A percentile compares a stretch with the other conserved stretches of the same genome.
These are phyloP conservation scores for Etheostoma perlongum DNA, from an alignment of 2,797 vertebrate species.

Conservation along the genomic window DNA sequence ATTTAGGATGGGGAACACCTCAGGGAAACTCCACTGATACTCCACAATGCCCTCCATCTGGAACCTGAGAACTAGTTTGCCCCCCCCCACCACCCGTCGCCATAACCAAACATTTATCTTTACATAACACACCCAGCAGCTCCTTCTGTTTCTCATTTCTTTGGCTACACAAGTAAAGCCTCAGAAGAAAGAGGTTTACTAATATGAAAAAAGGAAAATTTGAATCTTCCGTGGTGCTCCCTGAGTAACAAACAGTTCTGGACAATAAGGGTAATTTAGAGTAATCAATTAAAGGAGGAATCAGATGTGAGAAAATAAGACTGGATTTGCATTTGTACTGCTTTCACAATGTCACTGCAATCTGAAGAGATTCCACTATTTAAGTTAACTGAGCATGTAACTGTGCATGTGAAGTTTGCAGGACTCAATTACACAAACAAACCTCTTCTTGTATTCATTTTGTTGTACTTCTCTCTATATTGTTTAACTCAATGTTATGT, in stretches of 20 bases:
- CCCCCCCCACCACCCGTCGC: conserved; percentile 15
- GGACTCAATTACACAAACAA: conserved; percentile 73
- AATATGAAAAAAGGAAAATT: conserved; percentile 49
- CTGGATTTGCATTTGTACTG: conserved; percentile 66
- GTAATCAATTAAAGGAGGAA: conserved; percentile 62
- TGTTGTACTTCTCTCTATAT: conserved; percentile 72
- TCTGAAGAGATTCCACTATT: conserved; percentile 77
- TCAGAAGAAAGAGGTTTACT: conserved; percentile 38
- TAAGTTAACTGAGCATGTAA: conserved; percentile 79
- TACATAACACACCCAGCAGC: conserved; percentile 50
- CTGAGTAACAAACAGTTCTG: conserved; percentile 56
- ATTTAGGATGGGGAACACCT: conserved; percentile 80
- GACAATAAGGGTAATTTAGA: conserved; percentile 70
- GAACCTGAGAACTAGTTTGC: conserved; percentile 68
- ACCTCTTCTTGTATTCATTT: conserved; percentile 72
- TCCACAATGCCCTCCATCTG: conserved; percentile 65
- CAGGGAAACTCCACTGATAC: conserved; percentile 85
- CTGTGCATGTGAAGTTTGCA: conserved; percentile 78
- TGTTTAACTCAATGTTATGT: conserved; percentile 79
- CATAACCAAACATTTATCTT: conserved; percentile 51
- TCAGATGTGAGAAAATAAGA: conserved; percentile 61
- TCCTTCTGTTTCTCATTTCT: conserved; percentile 53
- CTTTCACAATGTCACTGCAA: conserved; percentile 67
- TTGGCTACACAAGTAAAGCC: conserved; percentile 50
- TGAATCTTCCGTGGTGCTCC: conserved; percentile 67